Conservation (phyloP, 1,140 invertebrate species). For the Drosophila baimaii region DNA sequence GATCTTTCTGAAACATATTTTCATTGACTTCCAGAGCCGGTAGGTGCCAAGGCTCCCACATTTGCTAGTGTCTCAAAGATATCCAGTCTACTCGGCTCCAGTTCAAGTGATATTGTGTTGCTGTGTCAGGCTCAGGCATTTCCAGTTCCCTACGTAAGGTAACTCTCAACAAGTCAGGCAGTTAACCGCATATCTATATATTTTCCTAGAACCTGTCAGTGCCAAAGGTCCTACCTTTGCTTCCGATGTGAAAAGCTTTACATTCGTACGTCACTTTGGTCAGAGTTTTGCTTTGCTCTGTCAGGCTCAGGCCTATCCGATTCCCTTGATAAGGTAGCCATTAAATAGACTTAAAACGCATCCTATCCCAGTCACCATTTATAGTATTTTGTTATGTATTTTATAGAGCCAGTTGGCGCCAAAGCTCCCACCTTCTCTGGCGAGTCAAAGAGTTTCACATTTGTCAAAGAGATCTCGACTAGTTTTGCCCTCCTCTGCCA, state of each 20-base stretch:
- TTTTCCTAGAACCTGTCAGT: slow-evolving; percentile 86
- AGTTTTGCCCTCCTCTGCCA: slow-evolving; percentile 87
- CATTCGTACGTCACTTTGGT: slow-evolving; percentile 85
- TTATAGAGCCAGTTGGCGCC: slow-evolving; percentile 22
- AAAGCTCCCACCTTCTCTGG: slow-evolving; percentile 18
- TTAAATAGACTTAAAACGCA: slow-evolving; percentile 3
- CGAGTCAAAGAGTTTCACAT: slow-evolving; percentile 18
- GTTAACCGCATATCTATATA: slow-evolving; percentile 4
- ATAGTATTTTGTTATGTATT: slow-evolving; percentile 19
- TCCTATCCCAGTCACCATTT: not conserved
- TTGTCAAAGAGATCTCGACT: slow-evolving; percentile 40
- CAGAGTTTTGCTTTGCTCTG: slow-evolving; percentile 89
- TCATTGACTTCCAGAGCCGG: slow-evolving; percentile 86
- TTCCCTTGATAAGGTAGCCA: slow-evolving; percentile 87
- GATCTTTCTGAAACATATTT: not conserved
- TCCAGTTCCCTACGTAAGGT: slow-evolving; percentile 87
- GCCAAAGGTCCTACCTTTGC: slow-evolving; percentile 89
- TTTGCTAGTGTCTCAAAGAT: slow-evolving; percentile 87
- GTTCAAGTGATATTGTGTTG: slow-evolving; percentile 86
- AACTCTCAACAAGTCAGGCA: slow-evolving; percentile 86
- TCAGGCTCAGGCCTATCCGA: slow-evolving; percentile 90
- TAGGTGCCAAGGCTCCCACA: slow-evolving; percentile 89
- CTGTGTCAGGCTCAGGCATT: slow-evolving; percentile 90
- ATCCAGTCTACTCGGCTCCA: slow-evolving; percentile 85
- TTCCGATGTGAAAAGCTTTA: slow-evolving; percentile 87